phyloP scores from a whole-genome alignment of 2,888 invertebrate genomes.

The Atrina japonica region DNA sequence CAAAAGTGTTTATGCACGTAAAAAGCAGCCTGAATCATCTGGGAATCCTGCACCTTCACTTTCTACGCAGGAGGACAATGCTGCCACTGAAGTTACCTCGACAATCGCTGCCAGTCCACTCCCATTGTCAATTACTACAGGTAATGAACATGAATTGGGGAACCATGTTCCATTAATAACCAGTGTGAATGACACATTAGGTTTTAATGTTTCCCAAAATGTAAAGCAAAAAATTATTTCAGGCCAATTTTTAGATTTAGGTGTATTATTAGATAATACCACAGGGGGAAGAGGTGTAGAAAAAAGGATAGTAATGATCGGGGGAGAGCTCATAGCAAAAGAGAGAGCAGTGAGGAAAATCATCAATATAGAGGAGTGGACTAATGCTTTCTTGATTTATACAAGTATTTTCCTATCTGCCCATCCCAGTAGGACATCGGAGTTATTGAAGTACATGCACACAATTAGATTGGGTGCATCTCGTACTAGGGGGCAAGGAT shows the following conservation, averaged over 20 bases:
- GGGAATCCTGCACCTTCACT: too few relatives aligned
- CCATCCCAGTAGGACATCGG: neutral
- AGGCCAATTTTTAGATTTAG: constrained; percentile 21
- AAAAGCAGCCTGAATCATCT: too few relatives aligned
- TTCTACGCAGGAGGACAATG: too few relatives aligned
- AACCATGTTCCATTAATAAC: neutral
- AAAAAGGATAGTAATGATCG: neutral
- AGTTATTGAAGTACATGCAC: constrained; percentile 25
- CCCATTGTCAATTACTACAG: too few relatives aligned
- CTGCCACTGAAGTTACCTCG: too few relatives aligned
- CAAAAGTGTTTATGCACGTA: too few relatives aligned
- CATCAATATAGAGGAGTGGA: constrained; percentile 28
- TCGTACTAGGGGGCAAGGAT: constrained; percentile 4
- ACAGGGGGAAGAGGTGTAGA: neutral
- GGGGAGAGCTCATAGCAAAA: constrained; percentile 14
- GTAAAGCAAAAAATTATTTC: constrained; percentile 12
- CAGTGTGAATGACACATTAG: constrained; percentile 1
- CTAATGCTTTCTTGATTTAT: constrained; percentile 28
- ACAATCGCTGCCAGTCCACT: too few relatives aligned
- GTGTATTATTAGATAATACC: neutral
- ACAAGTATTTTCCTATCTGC: constrained; percentile 14
- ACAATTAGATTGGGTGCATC: constrained; percentile 12
- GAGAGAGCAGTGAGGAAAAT: constrained; percentile 2
- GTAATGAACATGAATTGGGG: too few relatives aligned
- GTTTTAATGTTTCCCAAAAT: constrained; percentile 2